These are phyloP conservation scores for Centropyge bicolor DNA, from an alignment of 2,797 vertebrate genomes.

Conservation along the genomic window DNA sequence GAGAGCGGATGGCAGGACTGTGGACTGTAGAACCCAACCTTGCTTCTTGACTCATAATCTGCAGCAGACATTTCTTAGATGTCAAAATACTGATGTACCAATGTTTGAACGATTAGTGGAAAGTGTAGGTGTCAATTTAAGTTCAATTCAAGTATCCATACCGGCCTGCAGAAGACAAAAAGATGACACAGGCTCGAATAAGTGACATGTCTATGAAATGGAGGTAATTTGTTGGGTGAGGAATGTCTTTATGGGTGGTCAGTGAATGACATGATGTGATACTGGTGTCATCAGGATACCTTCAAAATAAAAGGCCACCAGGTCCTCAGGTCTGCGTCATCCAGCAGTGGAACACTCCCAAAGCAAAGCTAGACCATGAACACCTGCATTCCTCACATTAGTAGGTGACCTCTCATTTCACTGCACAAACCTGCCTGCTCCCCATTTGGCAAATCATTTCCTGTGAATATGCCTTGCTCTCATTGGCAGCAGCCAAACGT, in stretches of 20 bases:
- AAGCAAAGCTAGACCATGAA: not conserved
- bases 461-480: constrained; percentile 10
- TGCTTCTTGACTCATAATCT: too few relatives aligned
- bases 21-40: too few relatives aligned
- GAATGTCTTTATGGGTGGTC: not conserved
- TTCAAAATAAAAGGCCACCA: not conserved
- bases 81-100: too few relatives aligned
- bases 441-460: constrained; percentile 21
- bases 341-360: too few relatives aligned
- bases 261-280: not conserved
- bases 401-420: constrained; percentile 1
- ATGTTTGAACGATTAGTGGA: too few relatives aligned
- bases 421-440: not conserved
- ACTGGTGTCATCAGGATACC: not conserved
- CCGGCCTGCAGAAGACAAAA: not conserved
- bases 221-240: not conserved
- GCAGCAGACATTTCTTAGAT: not conserved
- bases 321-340: not conserved
- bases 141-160: not conserved
- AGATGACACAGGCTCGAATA: not conserved
- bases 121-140: too few relatives aligned
- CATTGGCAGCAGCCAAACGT: constrained; percentile 18
- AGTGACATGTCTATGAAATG: not conserved
- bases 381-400: constrained; percentile 2
- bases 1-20: too few relatives aligned